Percentiles rank a stretch among this genome's conserved stretches.
Conservation (phyloP, 1,140 invertebrate species). For the Diprion similis region DNA sequence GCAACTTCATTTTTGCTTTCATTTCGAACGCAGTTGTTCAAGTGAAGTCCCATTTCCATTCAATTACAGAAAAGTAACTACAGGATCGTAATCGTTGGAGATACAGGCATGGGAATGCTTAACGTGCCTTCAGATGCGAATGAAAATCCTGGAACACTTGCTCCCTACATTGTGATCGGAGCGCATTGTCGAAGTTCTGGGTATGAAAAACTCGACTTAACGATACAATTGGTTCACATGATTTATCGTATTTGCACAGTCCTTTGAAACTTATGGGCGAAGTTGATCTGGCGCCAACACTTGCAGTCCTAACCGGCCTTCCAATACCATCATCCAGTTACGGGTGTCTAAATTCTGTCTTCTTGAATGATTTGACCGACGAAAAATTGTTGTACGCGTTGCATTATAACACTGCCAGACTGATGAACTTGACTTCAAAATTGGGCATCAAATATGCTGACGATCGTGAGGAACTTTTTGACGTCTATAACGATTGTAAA, state of each 20-base stretch:
- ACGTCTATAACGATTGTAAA: neutral
- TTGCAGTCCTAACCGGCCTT: constrained; percentile 75
- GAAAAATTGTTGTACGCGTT: constrained; percentile 65
- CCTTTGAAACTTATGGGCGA: constrained; percentile 65
- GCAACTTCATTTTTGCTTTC: neutral
- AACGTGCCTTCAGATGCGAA: neutral
- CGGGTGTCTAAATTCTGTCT: constrained; percentile 68
- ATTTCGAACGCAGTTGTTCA: neutral
- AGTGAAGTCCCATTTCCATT: neutral
- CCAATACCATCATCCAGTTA: constrained; percentile 76
- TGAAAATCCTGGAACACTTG: neutral
- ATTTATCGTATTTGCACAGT: neutral
- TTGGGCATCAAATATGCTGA: neutral
- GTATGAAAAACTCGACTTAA: neutral
- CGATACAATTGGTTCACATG: neutral
- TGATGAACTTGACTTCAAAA: constrained; percentile 24
- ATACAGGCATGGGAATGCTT: constrained; percentile 57
- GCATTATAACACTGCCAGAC: constrained; percentile 62
- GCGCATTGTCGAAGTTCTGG: constrained; percentile 21
- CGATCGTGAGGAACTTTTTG: neutral
- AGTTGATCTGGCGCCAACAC: constrained; percentile 80
- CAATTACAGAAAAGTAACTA: neutral
- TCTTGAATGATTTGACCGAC: constrained; percentile 47
- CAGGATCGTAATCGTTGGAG: neutral
- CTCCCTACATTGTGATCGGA: constrained; percentile 65